Evolutionary conservation across 2,113 vertebrate genomes (phyloP).

Genomic region (Microcebus jonahi): DNA sequence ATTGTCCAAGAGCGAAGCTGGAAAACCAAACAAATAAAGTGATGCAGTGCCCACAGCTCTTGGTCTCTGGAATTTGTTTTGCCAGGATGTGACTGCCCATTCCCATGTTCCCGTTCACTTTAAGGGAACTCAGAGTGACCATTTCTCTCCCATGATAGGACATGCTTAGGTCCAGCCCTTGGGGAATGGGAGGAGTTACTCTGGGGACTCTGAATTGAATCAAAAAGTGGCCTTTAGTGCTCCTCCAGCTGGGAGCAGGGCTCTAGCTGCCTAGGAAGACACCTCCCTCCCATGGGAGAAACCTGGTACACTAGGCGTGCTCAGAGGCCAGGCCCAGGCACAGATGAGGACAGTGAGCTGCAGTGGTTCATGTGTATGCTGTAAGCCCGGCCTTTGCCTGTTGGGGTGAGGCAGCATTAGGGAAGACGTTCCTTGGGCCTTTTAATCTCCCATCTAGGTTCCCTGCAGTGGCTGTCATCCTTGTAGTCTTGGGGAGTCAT

Average conservation of each 20-base stretch:
- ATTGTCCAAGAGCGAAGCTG: background rate
- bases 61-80: constrained; percentile 57
- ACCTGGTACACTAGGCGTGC: background rate
- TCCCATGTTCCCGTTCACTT: background rate
- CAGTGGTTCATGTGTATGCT: background rate
- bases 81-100: background rate
- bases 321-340: background rate
- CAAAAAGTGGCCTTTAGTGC: background rate
- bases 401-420: background rate
- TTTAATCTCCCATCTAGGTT: background rate
- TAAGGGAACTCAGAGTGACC: background rate
- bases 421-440: background rate
- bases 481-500: background rate
- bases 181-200: background rate
- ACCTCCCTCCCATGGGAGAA: background rate
- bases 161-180: background rate
- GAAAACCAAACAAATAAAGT: constrained; percentile 73
- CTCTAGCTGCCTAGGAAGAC: background rate
- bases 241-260: background rate
- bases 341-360: background rate
- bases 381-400: background rate
- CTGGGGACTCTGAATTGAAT: background rate
- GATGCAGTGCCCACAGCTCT: background rate
- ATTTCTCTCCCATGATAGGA: background rate
- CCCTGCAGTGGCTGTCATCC: background rate